Evolutionary conservation across 2,888 invertebrate genomes (phyloP).

Genomic region (Hyppa rectilinea): DNA sequence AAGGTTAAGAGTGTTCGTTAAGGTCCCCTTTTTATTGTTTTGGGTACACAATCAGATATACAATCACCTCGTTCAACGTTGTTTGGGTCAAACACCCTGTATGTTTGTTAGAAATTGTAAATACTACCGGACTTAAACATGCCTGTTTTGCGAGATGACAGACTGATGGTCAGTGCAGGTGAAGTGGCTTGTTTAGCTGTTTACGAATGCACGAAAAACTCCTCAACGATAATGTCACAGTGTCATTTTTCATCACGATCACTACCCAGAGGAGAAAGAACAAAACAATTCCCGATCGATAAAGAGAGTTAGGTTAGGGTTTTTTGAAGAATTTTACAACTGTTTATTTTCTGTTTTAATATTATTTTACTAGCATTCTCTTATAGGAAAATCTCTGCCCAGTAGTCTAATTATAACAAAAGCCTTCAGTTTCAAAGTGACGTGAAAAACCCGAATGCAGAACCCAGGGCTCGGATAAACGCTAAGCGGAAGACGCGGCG

Average conservation of each 20-base stretch:
- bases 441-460: not conserved
- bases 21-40: conserved; percentile 62
- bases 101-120: conserved; percentile 42
- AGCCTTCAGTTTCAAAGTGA: not conserved
- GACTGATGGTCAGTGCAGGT: too few species aligned
- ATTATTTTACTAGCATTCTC: not conserved
- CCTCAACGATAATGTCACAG: not conserved
- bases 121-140: conserved; percentile 15
- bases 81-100: conserved; percentile 52
- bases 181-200: not conserved
- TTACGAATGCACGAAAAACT: not conserved
- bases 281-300: not conserved
- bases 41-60: conserved; percentile 62
- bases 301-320: not conserved
- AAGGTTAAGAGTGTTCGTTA: conserved; percentile 53
- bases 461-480: not conserved
- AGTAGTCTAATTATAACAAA: not conserved
- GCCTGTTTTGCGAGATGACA: conserved; percentile 15
- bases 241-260: not conserved
- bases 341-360: not conserved
- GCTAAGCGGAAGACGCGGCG: not conserved
- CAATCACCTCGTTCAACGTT: conserved; percentile 52
- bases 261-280: not conserved
- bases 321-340: not conserved
- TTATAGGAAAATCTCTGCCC: not conserved